Base-by-base conservation (phyloP, 2,797 vertebrate species). In the Galago senegalensis region DNA sequence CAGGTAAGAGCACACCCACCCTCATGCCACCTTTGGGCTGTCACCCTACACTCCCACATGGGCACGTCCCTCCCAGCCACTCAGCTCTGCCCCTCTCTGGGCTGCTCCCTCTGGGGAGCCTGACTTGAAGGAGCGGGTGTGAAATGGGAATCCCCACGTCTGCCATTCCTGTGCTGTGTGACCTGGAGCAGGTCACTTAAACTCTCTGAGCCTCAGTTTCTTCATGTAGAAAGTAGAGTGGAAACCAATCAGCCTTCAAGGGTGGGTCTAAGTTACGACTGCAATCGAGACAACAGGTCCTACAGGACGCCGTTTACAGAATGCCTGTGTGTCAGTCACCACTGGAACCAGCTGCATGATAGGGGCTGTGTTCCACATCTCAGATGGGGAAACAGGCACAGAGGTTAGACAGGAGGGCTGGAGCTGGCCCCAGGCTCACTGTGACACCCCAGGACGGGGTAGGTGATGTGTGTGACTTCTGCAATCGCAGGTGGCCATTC, bases 381-480 rank as follows among this genome's bases (percentile, higher is more conserved):
- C 18, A 5, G 27, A 17, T 29, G 69, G 84, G 49, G 60, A 90
- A 49, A 89, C 9, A 0, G 87, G 82, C 75, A 53, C 2, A 14
- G 43, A 34, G 31, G 29, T 25, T 56, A 1, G 37, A 81, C 10
- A 2, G 1, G 25, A n/a, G 14, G 13, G 4, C 10, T 14, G 2
- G 9, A 3, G 21, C 25, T 0, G 10, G 10, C 69, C 3, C 0
- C 2, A 21, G 29, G 43, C 10, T 34, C 7, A 2, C 34, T 0
- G 20, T 0, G 4, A 34, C 34, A 20, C 27, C 21, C 46, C 1
- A 25, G 29, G 11, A 7, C 3, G 11, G 14, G 14, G 1, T 4
- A 53, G 83, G 34, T 0, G 56, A 3, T 0, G 1, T 29, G 23
- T 31, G 11, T 10, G 6, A 25, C 0, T 1, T 1, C 2, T 0